These are phyloP conservation scores for Elegia similella DNA, from an alignment of 2,888 invertebrate genomes.

Conservation along the genomic window DNA sequence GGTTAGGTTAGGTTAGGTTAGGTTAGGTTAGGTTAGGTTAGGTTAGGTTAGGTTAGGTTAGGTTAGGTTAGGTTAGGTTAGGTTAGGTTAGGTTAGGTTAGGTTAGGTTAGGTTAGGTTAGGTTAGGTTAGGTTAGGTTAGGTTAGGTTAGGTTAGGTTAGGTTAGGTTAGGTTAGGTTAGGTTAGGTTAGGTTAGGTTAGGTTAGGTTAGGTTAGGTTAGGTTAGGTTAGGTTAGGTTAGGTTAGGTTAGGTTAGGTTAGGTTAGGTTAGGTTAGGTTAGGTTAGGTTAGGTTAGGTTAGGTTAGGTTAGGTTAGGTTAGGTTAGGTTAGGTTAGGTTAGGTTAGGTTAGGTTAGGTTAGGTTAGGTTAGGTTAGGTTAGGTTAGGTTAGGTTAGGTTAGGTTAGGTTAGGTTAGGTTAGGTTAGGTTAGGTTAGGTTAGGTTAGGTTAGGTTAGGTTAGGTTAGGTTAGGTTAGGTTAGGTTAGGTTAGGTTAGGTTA, in stretches of 20 bases:
- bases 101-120: slow-evolving; percentile 22
- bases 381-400: slow-evolving; percentile 32
- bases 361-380: slow-evolving; percentile 32
- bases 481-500: slow-evolving; percentile 28
- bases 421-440: slow-evolving; percentile 32
- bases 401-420: slow-evolving; percentile 31
- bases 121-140: slow-evolving; percentile 16
- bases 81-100: slow-evolving; percentile 29
- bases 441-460: slow-evolving; percentile 29
- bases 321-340: slow-evolving; percentile 22
- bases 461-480: slow-evolving; percentile 29
- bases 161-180: slow-evolving; percentile 28
- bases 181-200: slow-evolving; percentile 29
- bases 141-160: slow-evolving; percentile 16
- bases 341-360: slow-evolving; percentile 27
- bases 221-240: slow-evolving; percentile 27
- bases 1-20: slow-evolving; percentile 25
- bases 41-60: slow-evolving; percentile 26
- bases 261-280: slow-evolving; percentile 21
- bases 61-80: slow-evolving; percentile 25
- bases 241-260: slow-evolving; percentile 27
- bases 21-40: slow-evolving; percentile 25
- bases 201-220: slow-evolving; percentile 24
- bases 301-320: slow-evolving; percentile 31
- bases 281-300: slow-evolving; percentile 22